Base-by-base conservation (phyloP, 2,797 vertebrate genomes). In the Oreochromis mossambicus region DNA sequence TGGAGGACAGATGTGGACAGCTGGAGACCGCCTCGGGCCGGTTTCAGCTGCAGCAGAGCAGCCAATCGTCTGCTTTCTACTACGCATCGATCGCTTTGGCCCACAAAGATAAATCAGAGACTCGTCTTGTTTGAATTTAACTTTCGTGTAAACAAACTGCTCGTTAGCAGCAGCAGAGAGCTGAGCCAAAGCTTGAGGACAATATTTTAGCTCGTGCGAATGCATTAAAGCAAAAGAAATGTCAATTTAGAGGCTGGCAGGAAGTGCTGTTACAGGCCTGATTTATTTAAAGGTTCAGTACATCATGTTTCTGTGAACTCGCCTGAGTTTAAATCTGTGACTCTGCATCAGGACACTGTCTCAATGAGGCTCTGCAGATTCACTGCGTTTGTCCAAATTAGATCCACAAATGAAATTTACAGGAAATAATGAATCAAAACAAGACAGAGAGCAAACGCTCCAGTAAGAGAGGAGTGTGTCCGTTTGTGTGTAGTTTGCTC, bases 41-140 rank as follows among this genome's bases (percentile, higher is more conserved):
- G 12, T 48, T 86, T 78, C 34, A 87, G 79, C 88, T 15, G 52
- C 86, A 78, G 83, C 43, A 1, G 70, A 78, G 5, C 32, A 15
- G 54, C 66, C 24, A 55, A 79, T 86, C 50, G 75, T 83, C 43
- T 80, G 76, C 76, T 81, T 78, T 52, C 80, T 24, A 51, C 46
- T 78, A 15, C 43, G 63, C 48, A 87, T 91, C 43, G 88, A 92
- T 86, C 34, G 26, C 29, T 61, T n/a, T 5, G 6, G 17, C 48
- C 77, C n/a, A 36, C 50, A 7, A 8, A 79, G 36, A 83, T 63
- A 24, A 81, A 88, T 88, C 58, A 51, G 68, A 43, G 17, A 19
- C 52, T 56, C 3, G 14, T 68, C 55, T 52, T 9, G 34, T 77
- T 24, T 41, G 14, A 24, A 80, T 82, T 80, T 38, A 79, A 68